Evolutionary conservation across 2,797 vertebrate species (phyloP).

Genomic region (Buphagus erythrorhynchus): DNA sequence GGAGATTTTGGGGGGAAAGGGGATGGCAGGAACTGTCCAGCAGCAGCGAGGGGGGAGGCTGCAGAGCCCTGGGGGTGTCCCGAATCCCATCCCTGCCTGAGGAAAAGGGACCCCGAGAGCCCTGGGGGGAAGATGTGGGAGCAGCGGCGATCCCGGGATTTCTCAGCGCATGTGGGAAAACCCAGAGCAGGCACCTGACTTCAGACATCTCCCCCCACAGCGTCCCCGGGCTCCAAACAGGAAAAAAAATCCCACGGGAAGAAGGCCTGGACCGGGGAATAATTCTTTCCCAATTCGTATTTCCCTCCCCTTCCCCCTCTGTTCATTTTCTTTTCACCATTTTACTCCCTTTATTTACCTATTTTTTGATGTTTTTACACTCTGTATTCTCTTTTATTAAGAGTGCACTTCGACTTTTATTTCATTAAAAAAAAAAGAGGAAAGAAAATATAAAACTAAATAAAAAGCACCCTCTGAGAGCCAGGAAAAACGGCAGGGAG

Average conservation of each 20-base stretch:
- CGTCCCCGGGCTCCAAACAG: fast-evolving
- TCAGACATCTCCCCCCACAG: neutral
- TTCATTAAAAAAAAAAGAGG: neutral
- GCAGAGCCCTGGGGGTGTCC: neutral
- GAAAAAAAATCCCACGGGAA: neutral
- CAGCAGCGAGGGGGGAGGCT: neutral
- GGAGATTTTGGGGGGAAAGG: fast-evolving
- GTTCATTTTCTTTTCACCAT: neutral
- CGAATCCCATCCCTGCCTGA: fast-evolving
- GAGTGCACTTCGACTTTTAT: neutral
- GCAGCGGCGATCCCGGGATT: neutral
- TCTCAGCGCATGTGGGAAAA: fast-evolving
- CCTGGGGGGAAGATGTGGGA: neutral
- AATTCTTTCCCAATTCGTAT: fast-evolving
- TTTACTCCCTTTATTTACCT: neutral
- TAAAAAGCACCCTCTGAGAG: neutral
- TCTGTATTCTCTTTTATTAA: neutral
- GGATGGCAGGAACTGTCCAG: neutral
- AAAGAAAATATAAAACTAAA: neutral
- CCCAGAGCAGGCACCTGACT: neutral
- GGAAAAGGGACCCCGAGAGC: neutral
- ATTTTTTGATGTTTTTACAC: neutral
- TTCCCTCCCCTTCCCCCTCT: fast-evolving
- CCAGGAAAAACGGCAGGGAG: neutral
- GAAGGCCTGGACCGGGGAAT: fast-evolving